Evolutionary conservation across 35 echinoderm and acorn worm species (phyloP), one percentile per base, ranked within the genome.

Genomic region (Ptychodera flava): DNA sequence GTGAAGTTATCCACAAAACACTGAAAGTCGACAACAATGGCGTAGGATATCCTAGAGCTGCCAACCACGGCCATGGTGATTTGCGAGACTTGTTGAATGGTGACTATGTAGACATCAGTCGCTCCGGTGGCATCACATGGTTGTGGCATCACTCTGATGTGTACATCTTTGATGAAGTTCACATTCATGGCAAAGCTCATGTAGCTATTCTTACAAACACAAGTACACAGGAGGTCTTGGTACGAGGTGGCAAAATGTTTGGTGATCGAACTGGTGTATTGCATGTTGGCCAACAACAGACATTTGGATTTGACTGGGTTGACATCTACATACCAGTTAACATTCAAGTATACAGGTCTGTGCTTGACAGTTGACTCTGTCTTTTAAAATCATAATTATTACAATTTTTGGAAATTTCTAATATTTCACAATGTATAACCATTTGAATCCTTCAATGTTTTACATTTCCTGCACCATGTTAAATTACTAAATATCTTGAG

Each of bases 261-360:
- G 93, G 93, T 12, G 93, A 95, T 81, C 87, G 93, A 28, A 92
- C 90, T 37, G 93, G 87, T 28, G 93, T 95, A 16, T 28, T 95
- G 28, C 93, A 95, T 35, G 87, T 95, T 80, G 93, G 90, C 33
- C 85, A 83, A 82, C 92, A 92, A 30, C 93, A 95, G 81, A 83
- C 88, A 0, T 79, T 95, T 37, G 80, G 45, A 29, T 95, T 95
- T 81, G 85, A 95, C 78, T 92, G 80, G 38, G 90, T 92, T 28
- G 93, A 95, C 79, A 36, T 95, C 16, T 95, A 95, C 81, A 92
- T 95, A 88, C 83, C 93, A 64, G 90, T 90, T 16, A 95, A 95
- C 90, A 87, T 90, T 0, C 81, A 89, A 34, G 28, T 95, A 1
- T 95, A 95, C 85, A 92, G 93, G 93, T 95, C 33, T 81, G 77